phyloP scores from a whole-genome alignment of 2,113 vertebrate species.

The Uria lomvia region DNA sequence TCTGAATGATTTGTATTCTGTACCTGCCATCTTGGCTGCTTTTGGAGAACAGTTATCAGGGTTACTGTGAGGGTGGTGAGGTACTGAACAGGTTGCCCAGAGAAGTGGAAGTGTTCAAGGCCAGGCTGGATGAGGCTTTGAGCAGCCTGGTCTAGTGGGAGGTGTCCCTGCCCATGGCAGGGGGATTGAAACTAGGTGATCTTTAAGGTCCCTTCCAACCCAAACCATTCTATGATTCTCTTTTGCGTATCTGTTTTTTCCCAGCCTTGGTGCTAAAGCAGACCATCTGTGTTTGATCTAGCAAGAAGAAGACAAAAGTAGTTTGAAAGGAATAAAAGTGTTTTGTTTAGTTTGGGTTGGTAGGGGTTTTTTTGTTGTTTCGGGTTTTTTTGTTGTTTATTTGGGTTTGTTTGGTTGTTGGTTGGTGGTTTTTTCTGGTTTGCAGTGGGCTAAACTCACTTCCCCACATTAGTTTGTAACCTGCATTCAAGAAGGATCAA shows the following conservation, averaged over 20 bases:
- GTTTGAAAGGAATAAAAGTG: not conserved
- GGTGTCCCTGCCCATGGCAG: not conserved
- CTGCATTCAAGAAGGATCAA: not conserved
- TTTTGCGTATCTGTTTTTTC: not conserved
- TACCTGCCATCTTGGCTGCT: not conserved
- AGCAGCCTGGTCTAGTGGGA: not conserved
- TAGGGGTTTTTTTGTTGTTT: not conserved
- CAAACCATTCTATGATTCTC: not conserved
- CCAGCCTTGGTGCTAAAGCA: not conserved
- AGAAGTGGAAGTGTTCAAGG: not conserved
- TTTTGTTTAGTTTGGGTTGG: not conserved
- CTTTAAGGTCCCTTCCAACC: not conserved
- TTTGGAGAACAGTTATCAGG: not conserved
- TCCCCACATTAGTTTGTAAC: not conserved
- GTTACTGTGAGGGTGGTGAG: not conserved
- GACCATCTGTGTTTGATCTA: not conserved
- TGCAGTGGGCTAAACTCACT: not conserved
- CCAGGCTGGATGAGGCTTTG: not conserved
- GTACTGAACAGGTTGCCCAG: not conserved
- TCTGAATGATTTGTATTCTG: not conserved
- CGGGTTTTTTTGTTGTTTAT: not conserved
- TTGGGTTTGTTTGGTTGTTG: not conserved
- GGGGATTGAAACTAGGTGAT: not conserved
- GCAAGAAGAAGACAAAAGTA: not conserved
- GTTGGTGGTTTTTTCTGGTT: not conserved